Evolutionary conservation across 2,888 invertebrate species (phyloP), one percentile per base, ranked within the genome.

Genomic region (Tridacna crocea): DNA sequence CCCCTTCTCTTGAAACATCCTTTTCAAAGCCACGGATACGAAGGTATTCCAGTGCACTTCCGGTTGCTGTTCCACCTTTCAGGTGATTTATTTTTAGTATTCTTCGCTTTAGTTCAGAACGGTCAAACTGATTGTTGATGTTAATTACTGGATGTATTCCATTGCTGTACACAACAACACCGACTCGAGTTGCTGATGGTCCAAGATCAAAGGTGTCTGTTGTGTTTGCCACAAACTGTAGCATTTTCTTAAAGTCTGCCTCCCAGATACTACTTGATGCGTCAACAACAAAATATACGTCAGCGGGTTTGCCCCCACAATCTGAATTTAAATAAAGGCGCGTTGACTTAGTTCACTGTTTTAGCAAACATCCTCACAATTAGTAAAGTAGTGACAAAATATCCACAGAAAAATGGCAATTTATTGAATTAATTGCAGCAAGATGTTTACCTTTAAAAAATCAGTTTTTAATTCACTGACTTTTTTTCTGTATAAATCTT

Each of bases 181-280:
- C 91, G 15, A 92, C 88, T 19, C 90, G 83, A 6, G 90, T 91
- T 75, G 77, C 73, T 0, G 80, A 70, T 0, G 83, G 66, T 3
- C 87, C 86, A 22, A 92, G 83, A 26, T 89, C 89, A 77, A 92
- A 90, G 46, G 82, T 74, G 27, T 79, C 82, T 13, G 91, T 81
- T 24, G 92, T 82, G 13, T 87, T 78, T 22, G 81, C 80, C 15
- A 91, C 88, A 77, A 92, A 92, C 0, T 60, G 58, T 46, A 90
- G 75, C 77, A 91, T 91, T 55, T 88, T 88, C 24, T 74, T 61
- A 82, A 88, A 91, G 77, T 92, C 88, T 0, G 79, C 73, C 0
- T 58, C 60, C 81, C 80, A 80, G 68, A 91, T 90, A 75, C 91
- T 91, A 61, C 87, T 90, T 13, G 91, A 91, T 15, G 90, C 85